These are phyloP conservation scores for Ridgeia piscesae DNA, from an alignment of 1,140 invertebrate genomes.

Conservation along the genomic window DNA sequence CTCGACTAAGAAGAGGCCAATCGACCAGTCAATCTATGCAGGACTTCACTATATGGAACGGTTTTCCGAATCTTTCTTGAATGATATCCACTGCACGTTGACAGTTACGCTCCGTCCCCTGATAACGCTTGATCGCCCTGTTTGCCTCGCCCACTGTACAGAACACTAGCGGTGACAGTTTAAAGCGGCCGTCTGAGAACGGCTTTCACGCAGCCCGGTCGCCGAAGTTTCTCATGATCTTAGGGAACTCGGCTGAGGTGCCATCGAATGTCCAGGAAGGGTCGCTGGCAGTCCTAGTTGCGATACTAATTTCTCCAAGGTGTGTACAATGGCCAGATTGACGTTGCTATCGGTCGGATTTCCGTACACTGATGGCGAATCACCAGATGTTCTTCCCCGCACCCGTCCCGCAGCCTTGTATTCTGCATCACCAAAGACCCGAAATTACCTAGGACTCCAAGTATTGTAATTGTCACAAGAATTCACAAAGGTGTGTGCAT, in stretches of 20 bases:
- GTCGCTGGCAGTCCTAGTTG: not conserved
- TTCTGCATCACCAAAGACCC: not conserved
- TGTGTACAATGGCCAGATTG: not conserved
- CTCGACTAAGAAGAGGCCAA: too few relatives aligned
- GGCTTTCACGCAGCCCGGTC: not conserved
- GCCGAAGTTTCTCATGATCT: not conserved
- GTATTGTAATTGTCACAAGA: too few relatives aligned
- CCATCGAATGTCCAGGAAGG: not conserved
- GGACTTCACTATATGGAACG: not conserved
- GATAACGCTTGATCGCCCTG: not conserved
- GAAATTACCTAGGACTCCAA: too few relatives aligned
- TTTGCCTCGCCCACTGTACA: not conserved
- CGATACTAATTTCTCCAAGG: not conserved
- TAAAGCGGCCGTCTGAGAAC: not conserved
- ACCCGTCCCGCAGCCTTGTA: not conserved
- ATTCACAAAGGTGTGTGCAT: not conserved
- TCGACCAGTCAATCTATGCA: not conserved
- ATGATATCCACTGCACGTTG: not conserved
- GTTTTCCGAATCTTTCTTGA: not conserved
- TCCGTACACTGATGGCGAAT: not conserved
- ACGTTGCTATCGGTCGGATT: not conserved
- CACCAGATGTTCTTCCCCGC: not conserved
- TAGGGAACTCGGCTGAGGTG: not conserved
- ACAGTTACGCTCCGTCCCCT: not conserved
- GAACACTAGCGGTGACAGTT: not conserved